phyloP scores from a whole-genome alignment of 1,140 invertebrate genomes.

The Lycorma delicatula region DNA sequence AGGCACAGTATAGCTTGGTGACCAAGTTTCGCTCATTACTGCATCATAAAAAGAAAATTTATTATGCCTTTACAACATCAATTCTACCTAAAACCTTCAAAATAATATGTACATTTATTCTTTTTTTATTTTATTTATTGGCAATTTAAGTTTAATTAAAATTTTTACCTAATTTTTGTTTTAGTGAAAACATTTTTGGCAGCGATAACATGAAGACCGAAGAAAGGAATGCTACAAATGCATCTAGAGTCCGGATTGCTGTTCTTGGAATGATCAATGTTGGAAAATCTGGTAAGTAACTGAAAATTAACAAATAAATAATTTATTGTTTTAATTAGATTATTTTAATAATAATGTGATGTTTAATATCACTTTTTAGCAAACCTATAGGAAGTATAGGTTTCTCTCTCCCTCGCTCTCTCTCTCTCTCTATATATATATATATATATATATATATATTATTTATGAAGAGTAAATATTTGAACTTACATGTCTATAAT shows the following conservation, averaged over 20 bases:
- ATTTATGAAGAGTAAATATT: background rate
- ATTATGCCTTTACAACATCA: too few species aligned
- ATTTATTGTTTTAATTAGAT: background rate
- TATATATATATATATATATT: background rate
- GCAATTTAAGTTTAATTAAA: too few species aligned
- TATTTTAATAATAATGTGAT: background rate
- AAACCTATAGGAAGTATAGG: background rate
- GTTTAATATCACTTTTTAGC: background rate
- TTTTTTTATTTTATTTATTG: too few species aligned
- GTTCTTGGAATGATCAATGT: conserved; percentile 62
- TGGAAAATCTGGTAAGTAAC: conserved; percentile 59
- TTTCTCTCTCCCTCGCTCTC: background rate
- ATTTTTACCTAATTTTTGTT: too few species aligned
- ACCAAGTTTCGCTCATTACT: too few species aligned
- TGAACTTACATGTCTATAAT: too few species aligned
- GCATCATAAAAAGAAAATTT: too few species aligned
- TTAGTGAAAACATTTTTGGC: too few species aligned
- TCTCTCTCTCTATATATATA: background rate
- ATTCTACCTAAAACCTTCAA: too few species aligned
- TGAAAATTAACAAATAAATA: background rate
- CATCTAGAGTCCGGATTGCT: conserved; percentile 42
- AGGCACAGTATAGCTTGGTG: too few species aligned
- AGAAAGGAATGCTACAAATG: conserved; percentile 20
- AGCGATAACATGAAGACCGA: conserved; percentile 28
- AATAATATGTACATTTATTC: too few species aligned